Percentiles rank a stretch among this genome's conserved stretches.
These are phyloP conservation scores for Pseudochirops corinnae DNA, from an alignment of 2,797 vertebrate genomes.

Conservation along the genomic window DNA sequence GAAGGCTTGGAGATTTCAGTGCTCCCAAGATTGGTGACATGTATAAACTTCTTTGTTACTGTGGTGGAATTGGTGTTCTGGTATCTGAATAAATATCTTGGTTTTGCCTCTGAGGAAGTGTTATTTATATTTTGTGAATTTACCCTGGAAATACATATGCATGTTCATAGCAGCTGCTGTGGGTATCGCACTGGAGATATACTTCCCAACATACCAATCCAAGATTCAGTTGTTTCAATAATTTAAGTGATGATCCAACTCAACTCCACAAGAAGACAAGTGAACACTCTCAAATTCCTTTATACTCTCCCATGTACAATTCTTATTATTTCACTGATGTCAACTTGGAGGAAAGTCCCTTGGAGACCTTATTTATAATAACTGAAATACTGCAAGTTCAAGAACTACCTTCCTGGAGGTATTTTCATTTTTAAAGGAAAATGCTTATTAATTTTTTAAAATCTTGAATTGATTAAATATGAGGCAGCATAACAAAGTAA, in stretches of 20 bases:
- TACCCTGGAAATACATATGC: too few species aligned
- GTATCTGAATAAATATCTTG: too few species aligned
- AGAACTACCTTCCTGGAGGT: not conserved
- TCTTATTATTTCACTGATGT: not conserved
- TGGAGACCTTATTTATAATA: not conserved
- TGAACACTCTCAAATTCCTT: not conserved
- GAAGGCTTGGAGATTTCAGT: too few species aligned
- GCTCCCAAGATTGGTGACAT: too few species aligned
- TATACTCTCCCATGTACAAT: not conserved
- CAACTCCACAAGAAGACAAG: not conserved
- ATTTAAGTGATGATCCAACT: not conserved
- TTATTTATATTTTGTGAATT: too few species aligned
- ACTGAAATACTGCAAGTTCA: not conserved
- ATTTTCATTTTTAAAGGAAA: not conserved
- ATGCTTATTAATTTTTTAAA: not conserved
- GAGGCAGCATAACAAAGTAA: not conserved
- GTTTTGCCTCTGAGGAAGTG: too few species aligned
- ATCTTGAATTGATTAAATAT: not conserved
- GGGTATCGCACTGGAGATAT: too few species aligned
- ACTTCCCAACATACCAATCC: not conserved
- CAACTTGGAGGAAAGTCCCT: not conserved
- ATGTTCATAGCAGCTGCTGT: too few species aligned
- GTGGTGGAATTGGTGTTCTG: too few species aligned
- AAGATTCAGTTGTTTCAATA: not conserved
- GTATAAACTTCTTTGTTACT: too few species aligned